Percentiles rank a stretch among this genome's conserved stretches.
phyloP scores from a whole-genome alignment of 2,888 invertebrate genomes.

The Rhodophaea formosa region DNA sequence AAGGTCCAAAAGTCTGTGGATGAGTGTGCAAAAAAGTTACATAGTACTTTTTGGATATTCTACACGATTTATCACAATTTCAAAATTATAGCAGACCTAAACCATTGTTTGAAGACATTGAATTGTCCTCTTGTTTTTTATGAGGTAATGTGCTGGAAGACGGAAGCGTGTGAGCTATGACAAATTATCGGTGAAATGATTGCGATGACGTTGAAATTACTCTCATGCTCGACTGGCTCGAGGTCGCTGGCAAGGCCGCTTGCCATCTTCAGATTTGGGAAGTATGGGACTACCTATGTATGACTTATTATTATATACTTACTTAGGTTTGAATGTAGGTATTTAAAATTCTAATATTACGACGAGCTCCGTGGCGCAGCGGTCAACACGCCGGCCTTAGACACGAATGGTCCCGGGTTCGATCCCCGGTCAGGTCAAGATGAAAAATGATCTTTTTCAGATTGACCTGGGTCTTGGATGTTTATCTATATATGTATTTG shows the following conservation, averaged over 20 bases:
- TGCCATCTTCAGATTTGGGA: conserved; percentile 26
- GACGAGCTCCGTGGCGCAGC: too few species aligned
- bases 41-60: not conserved
- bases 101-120: conserved; percentile 13
- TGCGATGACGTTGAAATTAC: conserved; percentile 49
- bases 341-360: too few species aligned
- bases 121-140: conserved; percentile 17
- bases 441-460: too few species aligned
- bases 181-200: conserved; percentile 59
- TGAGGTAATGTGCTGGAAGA: conserved; percentile 19
- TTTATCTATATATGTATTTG: too few species aligned
- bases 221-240: conserved; percentile 54
- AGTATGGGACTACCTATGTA: not conserved
- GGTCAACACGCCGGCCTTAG: too few species aligned
- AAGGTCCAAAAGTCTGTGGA: too few species aligned
- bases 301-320: not conserved
- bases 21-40: too few species aligned
- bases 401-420: too few species aligned
- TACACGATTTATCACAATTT: conserved; percentile 1
- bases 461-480: too few species aligned
- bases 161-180: conserved; percentile 36
- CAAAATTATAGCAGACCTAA: not conserved
- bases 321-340: not conserved
- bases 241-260: conserved; percentile 53
- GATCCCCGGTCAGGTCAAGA: too few species aligned